A percentile compares a stretch with the other conserved stretches of the same genome.
Evolutionary conservation across 2,797 vertebrate species (phyloP).

Genomic region (Sebastes taczanowskii): DNA sequence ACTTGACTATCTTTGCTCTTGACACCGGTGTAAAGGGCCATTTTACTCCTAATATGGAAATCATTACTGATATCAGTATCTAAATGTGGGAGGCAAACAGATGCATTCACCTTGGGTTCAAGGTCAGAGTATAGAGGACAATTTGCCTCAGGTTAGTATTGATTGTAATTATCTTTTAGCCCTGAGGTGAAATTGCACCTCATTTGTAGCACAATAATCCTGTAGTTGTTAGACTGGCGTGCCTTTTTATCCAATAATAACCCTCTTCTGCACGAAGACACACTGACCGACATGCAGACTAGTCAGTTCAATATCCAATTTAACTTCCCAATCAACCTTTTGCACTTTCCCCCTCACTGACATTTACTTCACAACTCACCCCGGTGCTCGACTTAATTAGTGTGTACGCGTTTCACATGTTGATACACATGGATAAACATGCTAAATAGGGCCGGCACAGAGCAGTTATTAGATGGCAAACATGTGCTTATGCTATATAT

Average conservation of each 20-base stretch:
- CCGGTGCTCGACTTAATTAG: constrained; percentile 33
- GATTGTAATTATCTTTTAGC: constrained; percentile 71
- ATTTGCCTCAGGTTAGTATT: constrained; percentile 46
- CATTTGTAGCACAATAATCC: constrained; percentile 39
- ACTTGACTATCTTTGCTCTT: constrained; percentile 18
- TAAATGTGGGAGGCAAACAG: neutral
- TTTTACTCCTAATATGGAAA: constrained; percentile 29
- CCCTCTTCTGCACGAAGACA: neutral
- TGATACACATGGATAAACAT: neutral
- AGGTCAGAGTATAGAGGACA: constrained; percentile 35
- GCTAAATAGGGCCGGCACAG: neutral
- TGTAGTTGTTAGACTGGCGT: constrained; percentile 19
- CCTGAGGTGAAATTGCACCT: constrained; percentile 52
- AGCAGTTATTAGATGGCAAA: neutral
- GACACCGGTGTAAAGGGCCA: constrained; percentile 34
- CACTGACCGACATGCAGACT: constrained; percentile 23
- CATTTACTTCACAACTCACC: constrained; percentile 36
- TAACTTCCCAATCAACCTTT: constrained; percentile 61
- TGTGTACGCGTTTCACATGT: constrained; percentile 7
- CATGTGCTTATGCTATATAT: neutral
- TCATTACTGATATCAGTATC: constrained; percentile 39
- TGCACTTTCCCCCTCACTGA: constrained; percentile 33
- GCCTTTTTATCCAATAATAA: constrained; percentile 39
- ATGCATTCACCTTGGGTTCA: constrained; percentile 22
- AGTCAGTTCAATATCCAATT: constrained; percentile 71